Conservation (phyloP, 2,113 vertebrate species). For the Xerus inauris region DNA sequence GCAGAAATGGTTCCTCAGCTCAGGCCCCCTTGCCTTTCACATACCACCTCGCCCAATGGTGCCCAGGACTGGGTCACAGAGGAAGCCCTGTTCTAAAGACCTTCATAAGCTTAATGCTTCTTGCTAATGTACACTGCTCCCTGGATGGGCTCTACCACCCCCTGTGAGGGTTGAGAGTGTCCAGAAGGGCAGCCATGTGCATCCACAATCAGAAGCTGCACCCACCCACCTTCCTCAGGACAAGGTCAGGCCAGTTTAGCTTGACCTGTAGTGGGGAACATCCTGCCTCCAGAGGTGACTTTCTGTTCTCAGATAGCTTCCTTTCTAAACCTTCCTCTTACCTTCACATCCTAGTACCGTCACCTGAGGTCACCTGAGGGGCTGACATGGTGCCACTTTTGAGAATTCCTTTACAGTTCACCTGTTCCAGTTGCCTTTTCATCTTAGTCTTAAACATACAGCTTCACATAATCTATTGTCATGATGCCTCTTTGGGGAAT, state of each 20-base stretch:
- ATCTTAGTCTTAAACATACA: background rate
- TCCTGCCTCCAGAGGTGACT: background rate
- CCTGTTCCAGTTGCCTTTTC: background rate
- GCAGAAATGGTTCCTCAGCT: background rate
- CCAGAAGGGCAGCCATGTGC: background rate
- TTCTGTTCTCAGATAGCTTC: background rate
- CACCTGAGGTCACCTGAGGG: background rate
- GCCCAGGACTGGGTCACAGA: background rate
- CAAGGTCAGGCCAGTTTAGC: background rate
- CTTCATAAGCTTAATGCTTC: background rate
- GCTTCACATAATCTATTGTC: background rate
- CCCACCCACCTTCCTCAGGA: background rate
- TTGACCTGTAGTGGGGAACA: background rate
- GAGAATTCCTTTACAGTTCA: conserved; percentile 2
- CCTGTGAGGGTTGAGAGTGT: background rate
- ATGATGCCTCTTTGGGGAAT: background rate
- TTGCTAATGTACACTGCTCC: background rate
- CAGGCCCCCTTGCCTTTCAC: background rate
- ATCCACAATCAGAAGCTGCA: background rate
- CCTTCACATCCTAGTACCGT: background rate
- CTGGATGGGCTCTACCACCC: background rate
- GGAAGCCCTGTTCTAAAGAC: background rate
- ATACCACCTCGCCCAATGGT: background rate
- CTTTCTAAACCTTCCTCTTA: background rate
- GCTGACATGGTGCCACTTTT: background rate